A percentile compares a stretch with the other conserved stretches of the same genome.
Evolutionary conservation across 2,113 vertebrate genomes (phyloP).

Genomic region (Dromas ardeola): DNA sequence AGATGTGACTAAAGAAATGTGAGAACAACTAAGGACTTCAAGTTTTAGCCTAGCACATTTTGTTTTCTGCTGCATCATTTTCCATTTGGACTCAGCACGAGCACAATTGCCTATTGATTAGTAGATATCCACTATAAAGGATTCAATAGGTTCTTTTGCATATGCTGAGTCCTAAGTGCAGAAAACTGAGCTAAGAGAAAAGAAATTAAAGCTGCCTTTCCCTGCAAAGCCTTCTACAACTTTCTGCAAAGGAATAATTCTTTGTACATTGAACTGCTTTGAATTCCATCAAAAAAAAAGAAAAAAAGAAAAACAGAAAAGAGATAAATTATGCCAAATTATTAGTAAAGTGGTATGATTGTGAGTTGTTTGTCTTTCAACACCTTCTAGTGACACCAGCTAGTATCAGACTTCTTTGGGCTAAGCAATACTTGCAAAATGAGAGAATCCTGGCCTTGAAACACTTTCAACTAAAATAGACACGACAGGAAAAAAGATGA

Average conservation of each 20-base stretch:
- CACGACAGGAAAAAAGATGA: background rate
- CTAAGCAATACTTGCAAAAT: background rate
- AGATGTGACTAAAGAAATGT: background rate
- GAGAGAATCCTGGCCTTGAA: background rate
- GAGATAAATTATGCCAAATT: background rate
- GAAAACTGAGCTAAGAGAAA: background rate
- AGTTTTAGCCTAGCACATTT: background rate
- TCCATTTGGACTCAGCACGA: constrained; percentile 44
- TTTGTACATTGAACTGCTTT: background rate
- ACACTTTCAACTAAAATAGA: background rate
- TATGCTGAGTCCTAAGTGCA: constrained; percentile 24
- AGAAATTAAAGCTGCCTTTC: background rate
- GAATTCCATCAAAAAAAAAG: background rate
- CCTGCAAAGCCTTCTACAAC: background rate
- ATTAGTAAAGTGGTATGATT: background rate
- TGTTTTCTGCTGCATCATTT: constrained; percentile 58
- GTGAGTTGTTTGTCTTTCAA: background rate
- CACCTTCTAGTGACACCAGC: background rate
- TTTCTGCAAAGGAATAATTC: background rate
- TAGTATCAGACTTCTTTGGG: background rate
- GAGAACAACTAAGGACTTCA: background rate
- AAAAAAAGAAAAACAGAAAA: too few relatives aligned
- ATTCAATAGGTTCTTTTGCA: constrained; percentile 48
- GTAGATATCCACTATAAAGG: background rate
- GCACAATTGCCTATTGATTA: constrained; percentile 53